phyloP scores from a whole-genome alignment of 2,888 invertebrate species.

The Gandaritis pyraliata region DNA sequence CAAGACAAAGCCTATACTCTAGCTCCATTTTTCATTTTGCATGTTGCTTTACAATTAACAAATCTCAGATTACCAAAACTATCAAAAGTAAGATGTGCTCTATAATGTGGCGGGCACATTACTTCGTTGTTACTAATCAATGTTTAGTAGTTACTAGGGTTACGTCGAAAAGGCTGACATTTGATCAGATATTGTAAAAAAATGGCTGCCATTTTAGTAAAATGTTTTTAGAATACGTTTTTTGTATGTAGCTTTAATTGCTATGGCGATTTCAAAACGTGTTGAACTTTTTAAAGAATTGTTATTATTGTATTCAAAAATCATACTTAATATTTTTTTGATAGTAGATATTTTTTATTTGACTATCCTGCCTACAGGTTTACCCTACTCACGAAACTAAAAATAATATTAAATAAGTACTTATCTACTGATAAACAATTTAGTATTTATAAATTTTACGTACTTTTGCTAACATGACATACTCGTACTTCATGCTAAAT shows the following conservation, averaged over 20 bases:
- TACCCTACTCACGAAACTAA: too few species aligned
- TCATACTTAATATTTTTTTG: too few species aligned
- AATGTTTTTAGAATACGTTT: conserved; percentile 46
- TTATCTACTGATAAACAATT: too few species aligned
- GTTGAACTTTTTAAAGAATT: background rate
- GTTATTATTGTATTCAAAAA: background rate
- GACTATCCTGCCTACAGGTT: too few species aligned
- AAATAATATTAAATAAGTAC: too few species aligned
- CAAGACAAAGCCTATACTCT: background rate
- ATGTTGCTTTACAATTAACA: too few species aligned
- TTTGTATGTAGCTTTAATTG: conserved; percentile 41
- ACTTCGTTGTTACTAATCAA: conserved; percentile 78
- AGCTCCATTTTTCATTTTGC: background rate
- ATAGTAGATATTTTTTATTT: too few species aligned
- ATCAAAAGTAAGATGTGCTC: background rate
- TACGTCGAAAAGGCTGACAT: conserved; percentile 80
- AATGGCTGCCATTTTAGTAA: conserved; percentile 58
- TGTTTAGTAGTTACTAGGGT: conserved; percentile 75
- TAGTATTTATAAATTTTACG: too few species aligned
- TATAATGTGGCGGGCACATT: conserved; percentile 35
- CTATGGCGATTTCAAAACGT: background rate
- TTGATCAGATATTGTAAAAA: conserved; percentile 71
- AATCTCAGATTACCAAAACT: background rate
- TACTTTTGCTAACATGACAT: too few species aligned
- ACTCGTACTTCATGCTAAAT: too few species aligned